phyloP scores from a whole-genome alignment of 2,888 invertebrate species.

The Saturnia pavonia region DNA sequence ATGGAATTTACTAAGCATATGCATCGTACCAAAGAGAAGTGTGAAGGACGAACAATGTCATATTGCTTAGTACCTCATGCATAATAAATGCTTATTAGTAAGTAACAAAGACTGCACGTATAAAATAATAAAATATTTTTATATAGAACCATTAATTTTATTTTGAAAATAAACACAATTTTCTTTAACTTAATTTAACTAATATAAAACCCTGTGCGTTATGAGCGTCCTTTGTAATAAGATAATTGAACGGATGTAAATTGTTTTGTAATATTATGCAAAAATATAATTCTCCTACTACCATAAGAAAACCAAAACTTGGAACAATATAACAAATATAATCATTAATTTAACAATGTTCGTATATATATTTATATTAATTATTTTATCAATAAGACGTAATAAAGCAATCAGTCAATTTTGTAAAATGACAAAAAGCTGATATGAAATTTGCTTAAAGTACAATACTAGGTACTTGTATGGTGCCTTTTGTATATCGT shows the following conservation, averaged over 20 bases:
- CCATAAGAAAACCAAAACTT: too few relatives aligned
- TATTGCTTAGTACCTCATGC: conserved; percentile 13
- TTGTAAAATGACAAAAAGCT: neutral
- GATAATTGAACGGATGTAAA: too few relatives aligned
- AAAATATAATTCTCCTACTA: too few relatives aligned
- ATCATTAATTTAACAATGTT: neutral
- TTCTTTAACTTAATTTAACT: too few relatives aligned
- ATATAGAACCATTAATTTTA: neutral
- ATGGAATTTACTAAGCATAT: conserved; percentile 62
- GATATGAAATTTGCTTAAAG: neutral
- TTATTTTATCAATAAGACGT: neutral
- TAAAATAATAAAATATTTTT: conserved; percentile 15
- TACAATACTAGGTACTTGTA: neutral
- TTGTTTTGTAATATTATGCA: too few relatives aligned
- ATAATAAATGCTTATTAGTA: conserved; percentile 19
- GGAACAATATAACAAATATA: neutral
- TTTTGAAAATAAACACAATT: conserved; percentile 18
- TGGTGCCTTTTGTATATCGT: conserved; percentile 39
- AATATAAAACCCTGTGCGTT: too few relatives aligned
- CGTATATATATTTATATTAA: too few relatives aligned
- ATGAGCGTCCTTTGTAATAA: too few relatives aligned
- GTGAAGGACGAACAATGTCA: conserved; percentile 35
- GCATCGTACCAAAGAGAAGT: conserved; percentile 58
- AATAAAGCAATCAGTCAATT: neutral
- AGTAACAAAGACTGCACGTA: conserved; percentile 12